Evolutionary conservation across 2,113 vertebrate genomes (phyloP).

Genomic region (Hucho hucho): DNA sequence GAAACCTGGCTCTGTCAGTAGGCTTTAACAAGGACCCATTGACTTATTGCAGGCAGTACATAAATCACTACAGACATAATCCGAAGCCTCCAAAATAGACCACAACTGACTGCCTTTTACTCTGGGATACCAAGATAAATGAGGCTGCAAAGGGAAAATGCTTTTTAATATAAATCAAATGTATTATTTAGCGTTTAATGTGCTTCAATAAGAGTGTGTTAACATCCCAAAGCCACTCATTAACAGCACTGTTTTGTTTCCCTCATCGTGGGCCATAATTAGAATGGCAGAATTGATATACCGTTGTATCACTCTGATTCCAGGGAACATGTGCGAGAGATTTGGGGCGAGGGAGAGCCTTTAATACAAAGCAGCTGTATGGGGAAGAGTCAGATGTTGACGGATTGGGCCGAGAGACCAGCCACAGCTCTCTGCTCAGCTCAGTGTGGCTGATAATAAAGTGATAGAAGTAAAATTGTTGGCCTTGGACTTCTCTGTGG

Average conservation of each 20-base stretch:
- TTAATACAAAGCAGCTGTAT: slow-evolving; percentile 73
- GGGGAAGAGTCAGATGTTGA: slow-evolving; percentile 61
- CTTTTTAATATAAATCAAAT: slow-evolving; percentile 47
- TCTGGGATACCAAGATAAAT: slow-evolving; percentile 36
- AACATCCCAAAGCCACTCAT: slow-evolving; percentile 61
- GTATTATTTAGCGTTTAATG: slow-evolving; percentile 42
- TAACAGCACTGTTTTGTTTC: slow-evolving; percentile 65
- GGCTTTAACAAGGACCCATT: background rate
- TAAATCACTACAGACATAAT: background rate
- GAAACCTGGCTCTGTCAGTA: background rate
- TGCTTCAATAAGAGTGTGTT: slow-evolving; percentile 35
- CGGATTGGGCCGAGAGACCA: slow-evolving; percentile 52
- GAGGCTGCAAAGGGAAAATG: slow-evolving; percentile 35
- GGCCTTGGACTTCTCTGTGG: slow-evolving; percentile 37
- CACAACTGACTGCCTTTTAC: slow-evolving; percentile 9
- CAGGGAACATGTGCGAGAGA: slow-evolving; percentile 73
- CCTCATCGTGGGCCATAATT: slow-evolving; percentile 66
- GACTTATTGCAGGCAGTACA: too few species aligned
- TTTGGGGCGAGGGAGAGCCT: slow-evolving; percentile 62
- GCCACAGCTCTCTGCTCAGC: slow-evolving; percentile 56
- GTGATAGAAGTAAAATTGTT: slow-evolving; percentile 63
- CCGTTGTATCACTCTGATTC: slow-evolving; percentile 73
- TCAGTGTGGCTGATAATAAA: slow-evolving; percentile 64
- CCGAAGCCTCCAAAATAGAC: slow-evolving; percentile 9
- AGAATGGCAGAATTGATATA: slow-evolving; percentile 76